Base-by-base conservation (phyloP, 2,797 vertebrate genomes). In the Acrossocheilus wenchowensis region DNA sequence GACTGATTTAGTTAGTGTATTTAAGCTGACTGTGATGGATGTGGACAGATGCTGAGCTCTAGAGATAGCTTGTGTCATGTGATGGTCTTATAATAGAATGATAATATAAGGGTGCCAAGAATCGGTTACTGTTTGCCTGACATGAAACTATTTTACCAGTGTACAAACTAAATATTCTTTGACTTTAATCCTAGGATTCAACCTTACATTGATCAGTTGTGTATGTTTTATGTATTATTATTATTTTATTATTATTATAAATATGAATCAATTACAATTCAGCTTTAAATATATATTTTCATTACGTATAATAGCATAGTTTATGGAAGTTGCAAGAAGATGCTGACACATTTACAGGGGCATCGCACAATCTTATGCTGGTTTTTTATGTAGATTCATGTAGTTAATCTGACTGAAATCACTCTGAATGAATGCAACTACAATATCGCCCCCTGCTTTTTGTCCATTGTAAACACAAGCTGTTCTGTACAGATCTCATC, bases 281-380 rank as follows among this genome's bases (percentile, higher is more conserved):
- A 6, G 34, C 4, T 81, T n/a, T 19, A 69, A 50, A 30, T 43
- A 1, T 66, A 73, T 60, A 39, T 72, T 36, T 82, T 17, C 1
- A 15, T 26, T 41, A 17, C 1, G 1, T 50, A 41, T 80, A 45
- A 30, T 19, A 45, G 17, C 1, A 12, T 81, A 11, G 8, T 36
- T 30, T 10, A 88, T 92, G 95, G 92, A 62, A 95, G 85, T 92
- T 94, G 89, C 95, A 92, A 89, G 95, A 92, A 90, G 94, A 96
- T 84, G 87, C 92, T 48, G 92, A 92, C 82, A 89, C 91, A 83
- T 78, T 95, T 90, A 87, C 90, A 89, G 90, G 72, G 90, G 80
- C 75, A 83, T 91, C 1, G 68, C 96, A 78, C 93, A 96, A 21
- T 94, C 62, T 57, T 82, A 94, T 6, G 93, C 89, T 19, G 87